Base-by-base conservation (phyloP, 2,888 invertebrate genomes). In the Troides aeacus region DNA sequence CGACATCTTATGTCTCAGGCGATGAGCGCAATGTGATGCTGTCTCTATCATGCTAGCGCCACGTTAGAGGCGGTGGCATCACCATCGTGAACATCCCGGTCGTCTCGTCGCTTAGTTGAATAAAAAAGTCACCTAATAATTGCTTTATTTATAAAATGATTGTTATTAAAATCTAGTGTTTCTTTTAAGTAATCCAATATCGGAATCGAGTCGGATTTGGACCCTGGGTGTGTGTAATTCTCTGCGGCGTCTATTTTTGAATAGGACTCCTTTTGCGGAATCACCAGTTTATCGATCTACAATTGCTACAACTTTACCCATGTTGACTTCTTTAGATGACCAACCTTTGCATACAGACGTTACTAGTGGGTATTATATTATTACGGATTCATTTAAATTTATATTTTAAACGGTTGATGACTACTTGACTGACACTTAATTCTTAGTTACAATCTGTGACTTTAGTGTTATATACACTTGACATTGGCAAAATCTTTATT, bases 181-280 rank as follows among this genome's bases (percentile, higher is more conserved):
- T 71, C 21, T 50, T 72, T 71, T 10, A 72, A 92, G 92, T 62
- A 92, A 92, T 74, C 90, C 90, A 3, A 85, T 91, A 79, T 76
- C 83, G 57, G 89, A 90, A 62, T 79, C 86, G 0, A 81, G 82
- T 72, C 87, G 90, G 1, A 77, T 92, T 0, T 92, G 92, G 92
- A 91, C 89, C 1, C 75, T 92, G 65, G 90, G 87, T 0, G 87
- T 91, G 17, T 92, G 92, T 75, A 82, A 84, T 15, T 81, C 88
- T 1, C 83, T 92, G 2, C 86, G 91, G 8, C 81, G 77, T 2
- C 77, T 92, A 24, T 84, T 83, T 12, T 72, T 92, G 62, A 74
- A 75, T 1, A 89, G 89, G 1, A 84, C 88, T 5, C 86, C 86
- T 0, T 79, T 84, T 15, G 79, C 90, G 1, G 81, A 86, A 60